phyloP scores from a whole-genome alignment of 2,797 vertebrate species.

The Podarcis lilfordi region DNA sequence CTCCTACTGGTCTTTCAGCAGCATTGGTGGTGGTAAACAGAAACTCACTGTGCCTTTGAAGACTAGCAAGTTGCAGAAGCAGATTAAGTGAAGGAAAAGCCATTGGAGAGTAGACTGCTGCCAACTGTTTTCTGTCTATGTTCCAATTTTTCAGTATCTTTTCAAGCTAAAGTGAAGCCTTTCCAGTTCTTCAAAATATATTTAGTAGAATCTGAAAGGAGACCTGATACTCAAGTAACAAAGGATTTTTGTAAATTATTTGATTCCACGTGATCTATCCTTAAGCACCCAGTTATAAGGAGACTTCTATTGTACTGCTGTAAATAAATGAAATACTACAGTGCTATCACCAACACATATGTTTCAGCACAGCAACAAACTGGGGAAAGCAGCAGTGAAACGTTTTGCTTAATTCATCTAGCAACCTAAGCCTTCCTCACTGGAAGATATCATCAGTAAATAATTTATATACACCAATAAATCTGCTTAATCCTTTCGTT shows the following conservation, averaged over 20 bases:
- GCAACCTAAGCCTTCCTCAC: not conserved
- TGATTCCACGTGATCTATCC: not conserved
- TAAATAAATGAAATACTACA: not conserved
- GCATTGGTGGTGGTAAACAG: not conserved
- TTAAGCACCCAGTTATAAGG: not conserved
- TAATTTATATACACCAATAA: not conserved
- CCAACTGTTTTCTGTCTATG: not conserved
- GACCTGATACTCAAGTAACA: not conserved
- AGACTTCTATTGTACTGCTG: not conserved
- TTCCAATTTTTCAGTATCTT: not conserved
- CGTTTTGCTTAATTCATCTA: conserved; percentile 17
- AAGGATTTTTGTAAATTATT: not conserved
- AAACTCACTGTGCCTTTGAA: not conserved
- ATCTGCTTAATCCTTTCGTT: conserved; percentile 17
- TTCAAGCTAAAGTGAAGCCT: not conserved
- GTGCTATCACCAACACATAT: not conserved
- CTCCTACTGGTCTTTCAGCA: not conserved
- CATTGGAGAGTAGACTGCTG: not conserved
- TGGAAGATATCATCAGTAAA: conserved; percentile 8
- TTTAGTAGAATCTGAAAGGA: not conserved
- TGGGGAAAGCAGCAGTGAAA: not conserved
- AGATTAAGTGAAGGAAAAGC: not conserved
- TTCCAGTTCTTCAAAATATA: conserved; percentile 1
- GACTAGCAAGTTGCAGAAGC: not conserved
- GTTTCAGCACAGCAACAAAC: not conserved